Evolutionary conservation across 2,888 invertebrate genomes (phyloP), one percentile per base, ranked within the genome.

Genomic region (Hyposoter dolosus): DNA sequence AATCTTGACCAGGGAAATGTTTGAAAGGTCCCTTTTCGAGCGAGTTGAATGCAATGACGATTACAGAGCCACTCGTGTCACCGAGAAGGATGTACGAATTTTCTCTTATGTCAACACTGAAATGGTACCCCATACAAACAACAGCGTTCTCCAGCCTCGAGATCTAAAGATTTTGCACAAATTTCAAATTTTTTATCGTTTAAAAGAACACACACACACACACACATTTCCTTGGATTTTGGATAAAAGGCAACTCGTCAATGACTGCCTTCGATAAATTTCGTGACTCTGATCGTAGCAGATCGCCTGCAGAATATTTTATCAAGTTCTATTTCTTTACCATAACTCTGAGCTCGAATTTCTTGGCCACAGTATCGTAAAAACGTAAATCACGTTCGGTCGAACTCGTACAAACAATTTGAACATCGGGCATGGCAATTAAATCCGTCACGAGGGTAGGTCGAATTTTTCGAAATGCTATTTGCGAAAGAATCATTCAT

Each of bases 301-400:
- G 1, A 32, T 63, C 32, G 65, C 3, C 1, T 6, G 2, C 15
- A 35, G 9, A 66, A 66, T 66, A 35, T 40, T 65, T 32, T 35
- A 19, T 12, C 1, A 19, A 2, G 1, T 45, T 68, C 15, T 4
- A 12, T 9, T 35, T 15, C 15, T 7, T 74, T 82, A 94, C 96
- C 88, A 96, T 95, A 80, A 97, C 95, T 89, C 97, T 95, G 65
- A 97, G 94, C 60, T 96, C 96, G 93, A 97, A 97, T 80, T 96
- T 97, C 83, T 96, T 96, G 7, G 96, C 97, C 28, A 96, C 96
- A 68, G 96, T 96, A 92, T 98, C 98, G 92, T 98, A 98, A 94
- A 98, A 97, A 88, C 97, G 95, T 66, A 98, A 94, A 92, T 97
- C 97, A 19, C 97, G 94, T 93, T 97, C 97, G 0, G 97, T 96